Evolutionary conservation across 1,140 invertebrate species (phyloP).

Genomic region (Calephelis virginiensis): DNA sequence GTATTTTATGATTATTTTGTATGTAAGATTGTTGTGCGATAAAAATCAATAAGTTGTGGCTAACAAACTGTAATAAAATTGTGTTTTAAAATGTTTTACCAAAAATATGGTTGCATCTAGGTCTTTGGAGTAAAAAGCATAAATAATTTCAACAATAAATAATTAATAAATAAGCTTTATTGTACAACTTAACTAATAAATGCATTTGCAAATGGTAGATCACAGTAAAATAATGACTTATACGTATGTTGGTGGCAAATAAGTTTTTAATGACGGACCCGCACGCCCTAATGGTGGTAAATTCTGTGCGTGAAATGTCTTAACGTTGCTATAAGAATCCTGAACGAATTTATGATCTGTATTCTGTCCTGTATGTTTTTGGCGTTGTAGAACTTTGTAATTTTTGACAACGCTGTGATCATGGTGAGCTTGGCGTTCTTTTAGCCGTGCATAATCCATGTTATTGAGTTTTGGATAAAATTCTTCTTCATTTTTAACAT

Average conservation of each 20-base stretch:
- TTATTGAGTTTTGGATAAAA: constrained; percentile 26
- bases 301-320: constrained; percentile 42
- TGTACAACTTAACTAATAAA: constrained; percentile 54
- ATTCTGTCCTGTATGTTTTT: constrained; percentile 38
- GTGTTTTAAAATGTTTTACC: too few species aligned
- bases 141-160: constrained; percentile 3
- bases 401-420: constrained; percentile 62
- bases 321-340: constrained; percentile 42
- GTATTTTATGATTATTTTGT: too few species aligned
- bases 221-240: constrained; percentile 51
- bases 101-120: too few species aligned
- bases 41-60: too few species aligned
- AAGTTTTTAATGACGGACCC: constrained; percentile 64
- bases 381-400: constrained; percentile 66
- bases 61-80: too few species aligned
- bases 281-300: constrained; percentile 64
- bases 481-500: constrained; percentile 31
- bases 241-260: constrained; percentile 62
- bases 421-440: constrained; percentile 45
- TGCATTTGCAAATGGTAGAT: constrained; percentile 48
- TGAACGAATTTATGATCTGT: constrained; percentile 34
- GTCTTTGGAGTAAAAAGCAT: too few species aligned
- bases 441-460: constrained; percentile 31
- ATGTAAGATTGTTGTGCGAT: too few species aligned
- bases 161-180: constrained; percentile 26